Conservation (phyloP, 2,888 invertebrate species). For the Caenorhabditis sp. region DNA sequence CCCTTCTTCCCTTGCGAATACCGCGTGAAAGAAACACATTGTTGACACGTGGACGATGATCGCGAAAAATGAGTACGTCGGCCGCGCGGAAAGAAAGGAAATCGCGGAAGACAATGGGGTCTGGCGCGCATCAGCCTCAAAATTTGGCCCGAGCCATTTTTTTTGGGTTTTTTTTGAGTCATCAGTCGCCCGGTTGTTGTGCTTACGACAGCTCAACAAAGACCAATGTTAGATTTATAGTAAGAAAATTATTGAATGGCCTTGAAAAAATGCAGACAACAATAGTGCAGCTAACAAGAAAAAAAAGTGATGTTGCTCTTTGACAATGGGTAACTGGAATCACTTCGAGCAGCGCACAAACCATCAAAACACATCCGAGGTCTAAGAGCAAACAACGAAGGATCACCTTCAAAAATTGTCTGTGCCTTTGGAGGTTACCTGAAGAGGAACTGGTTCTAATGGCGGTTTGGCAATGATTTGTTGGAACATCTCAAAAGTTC, state of each 20-base stretch:
- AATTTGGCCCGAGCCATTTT: constrained; percentile 36
- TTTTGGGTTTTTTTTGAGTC: constrained; percentile 3
- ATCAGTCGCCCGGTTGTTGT: constrained; percentile 32
- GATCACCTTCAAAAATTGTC: background rate
- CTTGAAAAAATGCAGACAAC: background rate
- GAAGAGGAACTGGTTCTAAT: background rate
- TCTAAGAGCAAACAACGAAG: constrained; percentile 14
- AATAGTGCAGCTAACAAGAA: constrained; percentile 18
- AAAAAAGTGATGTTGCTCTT: constrained; percentile 24
- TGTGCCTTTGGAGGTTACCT: constrained; percentile 1
- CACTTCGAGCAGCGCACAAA: constrained; percentile 7
- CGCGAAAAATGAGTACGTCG: constrained; percentile 13
- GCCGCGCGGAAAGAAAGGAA: constrained; percentile 28
- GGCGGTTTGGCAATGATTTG: no score
- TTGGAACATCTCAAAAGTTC: background rate
- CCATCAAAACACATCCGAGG: constrained; percentile 8
- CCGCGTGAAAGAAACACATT: constrained; percentile 41
- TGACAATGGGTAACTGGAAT: constrained; percentile 18
- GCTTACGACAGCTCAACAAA: constrained; percentile 36
- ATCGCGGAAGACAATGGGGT: constrained; percentile 49
- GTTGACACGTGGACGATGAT: constrained; percentile 67
- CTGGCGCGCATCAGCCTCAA: constrained; percentile 24
- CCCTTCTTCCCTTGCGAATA: constrained; percentile 1
- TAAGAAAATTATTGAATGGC: constrained; percentile 20
- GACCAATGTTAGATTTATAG: constrained; percentile 22